Conservation (phyloP, 2,797 vertebrate species). For the Pyrocephalus nanus region DNA sequence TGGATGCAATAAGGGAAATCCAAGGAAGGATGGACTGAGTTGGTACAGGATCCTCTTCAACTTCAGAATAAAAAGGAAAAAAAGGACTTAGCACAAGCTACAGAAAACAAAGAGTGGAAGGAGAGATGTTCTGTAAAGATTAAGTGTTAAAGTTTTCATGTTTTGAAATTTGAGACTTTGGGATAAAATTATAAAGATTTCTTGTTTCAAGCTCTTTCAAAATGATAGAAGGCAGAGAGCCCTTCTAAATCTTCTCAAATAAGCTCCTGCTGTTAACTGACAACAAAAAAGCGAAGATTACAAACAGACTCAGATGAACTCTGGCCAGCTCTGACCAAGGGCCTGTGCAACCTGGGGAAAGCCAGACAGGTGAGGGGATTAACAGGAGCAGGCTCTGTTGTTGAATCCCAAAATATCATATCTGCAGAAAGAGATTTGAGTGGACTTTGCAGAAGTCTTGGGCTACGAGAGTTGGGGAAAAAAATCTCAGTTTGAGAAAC, state of each 20-base stretch:
- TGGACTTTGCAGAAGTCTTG: too few species aligned
- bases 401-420: too few species aligned
- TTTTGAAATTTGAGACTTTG: neutral
- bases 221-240: neutral
- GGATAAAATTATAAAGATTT: neutral
- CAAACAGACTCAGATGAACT: neutral
- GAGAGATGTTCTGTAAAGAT: neutral
- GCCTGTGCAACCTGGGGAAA: accelerated
- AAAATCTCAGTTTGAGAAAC: too few species aligned
- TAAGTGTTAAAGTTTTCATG: neutral
- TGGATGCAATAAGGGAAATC: neutral
- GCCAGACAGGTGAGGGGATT: neutral
- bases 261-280: neutral
- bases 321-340: neutral
- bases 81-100: neutral
- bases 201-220: neutral
- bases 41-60: neutral
- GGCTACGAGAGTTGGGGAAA: too few species aligned
- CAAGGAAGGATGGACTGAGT: neutral
- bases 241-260: neutral
- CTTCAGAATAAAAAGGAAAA: too few species aligned
- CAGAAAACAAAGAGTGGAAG: neutral
- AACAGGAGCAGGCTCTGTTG: neutral
- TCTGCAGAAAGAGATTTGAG: too few species aligned
- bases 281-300: neutral